These are phyloP conservation scores for human DNA, from an alignment of 2,113 vertebrate species.

Conservation along the genomic window GRCh38 chr13:35759001-35759500, in stretches of 20 bases:
- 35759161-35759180: not conserved
- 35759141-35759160: not conserved
- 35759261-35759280: too few species aligned
- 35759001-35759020: not conserved
- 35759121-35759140: not conserved
- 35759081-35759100: not conserved
- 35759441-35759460: not conserved
- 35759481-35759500: not conserved
- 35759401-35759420: not conserved
- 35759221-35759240: too few species aligned
- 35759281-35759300: not conserved
- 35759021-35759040: not conserved
- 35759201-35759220: rapidly evolving
- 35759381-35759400: not conserved
- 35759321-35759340: not conserved
- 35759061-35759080: not conserved
- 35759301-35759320: not conserved
- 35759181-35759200: not conserved
- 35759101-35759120: not conserved
- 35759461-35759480: not conserved
- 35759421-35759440: not conserved
- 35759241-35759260: too few species aligned
- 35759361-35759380: not conserved
- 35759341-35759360: not conserved
- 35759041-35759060: not conserved